Conservation (phyloP, 2,113 vertebrate genomes). For the Meles meles region DNA sequence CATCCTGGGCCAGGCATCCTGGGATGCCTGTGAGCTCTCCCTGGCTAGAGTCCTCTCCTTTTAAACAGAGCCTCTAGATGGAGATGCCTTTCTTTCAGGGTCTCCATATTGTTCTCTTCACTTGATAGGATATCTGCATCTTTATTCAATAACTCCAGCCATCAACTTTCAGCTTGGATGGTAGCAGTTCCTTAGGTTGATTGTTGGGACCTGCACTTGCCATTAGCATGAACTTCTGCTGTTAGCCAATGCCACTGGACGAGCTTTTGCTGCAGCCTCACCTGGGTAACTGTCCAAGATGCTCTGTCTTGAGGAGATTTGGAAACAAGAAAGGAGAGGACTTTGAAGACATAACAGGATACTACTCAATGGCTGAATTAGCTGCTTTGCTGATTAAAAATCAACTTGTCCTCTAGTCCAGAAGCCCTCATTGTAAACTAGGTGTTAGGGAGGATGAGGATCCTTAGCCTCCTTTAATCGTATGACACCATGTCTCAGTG, state of each 20-base stretch:
- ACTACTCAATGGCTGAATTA: neutral
- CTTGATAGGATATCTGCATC: neutral
- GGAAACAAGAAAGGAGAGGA: neutral
- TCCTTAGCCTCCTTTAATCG: neutral
- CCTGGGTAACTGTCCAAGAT: neutral
- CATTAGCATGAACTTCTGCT: fast-evolving
- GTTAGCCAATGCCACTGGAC: neutral
- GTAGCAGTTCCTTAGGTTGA: neutral
- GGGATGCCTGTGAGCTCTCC: no score
- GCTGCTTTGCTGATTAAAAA: neutral
- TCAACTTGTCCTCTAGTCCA: neutral
- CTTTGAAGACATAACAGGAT: neutral
- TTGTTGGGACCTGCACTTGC: neutral
- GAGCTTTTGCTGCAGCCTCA: fast-evolving
- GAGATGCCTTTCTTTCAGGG: neutral
- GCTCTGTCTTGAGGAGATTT: neutral
- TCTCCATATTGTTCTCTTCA: no score
- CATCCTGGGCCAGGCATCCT: neutral
- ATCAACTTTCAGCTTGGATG: neutral
- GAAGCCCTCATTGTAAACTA: neutral
- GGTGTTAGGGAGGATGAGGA: neutral
- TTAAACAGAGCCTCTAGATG: neutral
- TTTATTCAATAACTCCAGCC: neutral
- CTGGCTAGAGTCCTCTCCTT: neutral
- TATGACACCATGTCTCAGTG: fast-evolving